Evolutionary conservation across 2,113 vertebrate species (phyloP).

Genomic region (Entomyzon cyanotis): DNA sequence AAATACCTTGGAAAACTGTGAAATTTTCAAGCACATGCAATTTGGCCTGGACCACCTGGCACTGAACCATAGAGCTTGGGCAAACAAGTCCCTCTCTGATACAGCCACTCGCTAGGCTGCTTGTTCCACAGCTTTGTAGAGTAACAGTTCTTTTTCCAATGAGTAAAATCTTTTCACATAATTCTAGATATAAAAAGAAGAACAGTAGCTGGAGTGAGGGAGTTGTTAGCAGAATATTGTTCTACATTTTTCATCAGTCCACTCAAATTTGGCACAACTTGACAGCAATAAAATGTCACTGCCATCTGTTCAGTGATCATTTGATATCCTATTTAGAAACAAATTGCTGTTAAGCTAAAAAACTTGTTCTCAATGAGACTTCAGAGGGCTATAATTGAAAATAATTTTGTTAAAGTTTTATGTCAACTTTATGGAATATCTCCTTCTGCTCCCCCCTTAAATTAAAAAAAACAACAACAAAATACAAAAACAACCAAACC

Average conservation of each 20-base stretch:
- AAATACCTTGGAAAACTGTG: not conserved
- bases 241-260: constrained; percentile 1
- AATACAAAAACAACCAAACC: not conserved
- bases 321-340: not conserved
- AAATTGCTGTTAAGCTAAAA: not conserved
- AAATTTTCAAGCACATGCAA: not conserved
- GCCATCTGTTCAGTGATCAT: constrained; percentile 1
- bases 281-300: not conserved
- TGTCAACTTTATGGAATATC: not conserved
- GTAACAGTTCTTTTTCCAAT: not conserved
- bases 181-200: not conserved
- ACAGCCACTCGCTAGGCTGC: not conserved
- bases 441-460: not conserved
- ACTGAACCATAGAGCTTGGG: not conserved
- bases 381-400: not conserved
- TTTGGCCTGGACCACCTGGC: not conserved
- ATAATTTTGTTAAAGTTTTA: not conserved
- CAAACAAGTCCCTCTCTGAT: not conserved
- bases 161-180: not conserved
- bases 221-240: not conserved
- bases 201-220: not conserved
- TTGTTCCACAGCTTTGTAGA: not conserved
- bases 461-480: not conserved
- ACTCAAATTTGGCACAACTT: not conserved
- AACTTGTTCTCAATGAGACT: not conserved